Percentiles rank a stretch among this genome's conserved stretches.
Conservation (phyloP, 2,888 invertebrate genomes). For the Drosophila prolongata region DNA sequence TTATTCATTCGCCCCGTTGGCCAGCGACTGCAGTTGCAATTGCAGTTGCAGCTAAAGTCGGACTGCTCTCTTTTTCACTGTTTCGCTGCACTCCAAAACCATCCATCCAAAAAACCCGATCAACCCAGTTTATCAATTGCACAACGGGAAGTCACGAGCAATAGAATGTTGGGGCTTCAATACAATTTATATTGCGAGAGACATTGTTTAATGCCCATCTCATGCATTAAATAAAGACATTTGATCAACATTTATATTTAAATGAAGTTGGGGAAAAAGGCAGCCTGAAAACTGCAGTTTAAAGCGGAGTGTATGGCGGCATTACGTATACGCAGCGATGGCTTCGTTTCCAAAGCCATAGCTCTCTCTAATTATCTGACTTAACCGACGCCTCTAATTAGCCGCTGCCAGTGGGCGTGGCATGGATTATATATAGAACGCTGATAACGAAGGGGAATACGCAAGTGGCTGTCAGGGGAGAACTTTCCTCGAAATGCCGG, state of each 20-base stretch:
- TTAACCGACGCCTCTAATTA: conserved; percentile 30
- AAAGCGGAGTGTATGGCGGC: not conserved
- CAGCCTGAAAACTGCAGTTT: not conserved
- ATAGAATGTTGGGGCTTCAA: not conserved
- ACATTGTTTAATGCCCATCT: no score
- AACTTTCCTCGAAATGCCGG: not conserved
- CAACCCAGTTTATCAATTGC: conserved; percentile 6
- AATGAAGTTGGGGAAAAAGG: no score
- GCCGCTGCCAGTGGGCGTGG: conserved; percentile 14
- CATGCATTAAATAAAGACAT: no score
- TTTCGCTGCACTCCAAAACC: conserved; percentile 2
- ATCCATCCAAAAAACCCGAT: conserved; percentile 18
- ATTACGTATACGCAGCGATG: conserved; percentile 20
- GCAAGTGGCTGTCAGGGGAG: conserved; percentile 1
- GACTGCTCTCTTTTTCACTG: conserved; percentile 1
- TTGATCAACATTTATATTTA: no score
- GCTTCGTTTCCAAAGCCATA: not conserved
- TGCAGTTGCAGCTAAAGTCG: conserved; percentile 1
- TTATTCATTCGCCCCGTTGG: conserved; percentile 16
- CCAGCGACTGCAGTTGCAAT: conserved; percentile 16
- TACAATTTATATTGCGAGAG: not conserved
- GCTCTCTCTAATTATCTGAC: conserved; percentile 28
- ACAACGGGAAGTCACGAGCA: not conserved
- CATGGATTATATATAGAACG: not conserved
- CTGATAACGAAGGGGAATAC: conserved; percentile 1